A percentile compares a stretch with the other conserved stretches of the same genome.
These are phyloP conservation scores for Falco novaeseelandiae DNA, from an alignment of 2,797 vertebrate species.

Conservation along the genomic window DNA sequence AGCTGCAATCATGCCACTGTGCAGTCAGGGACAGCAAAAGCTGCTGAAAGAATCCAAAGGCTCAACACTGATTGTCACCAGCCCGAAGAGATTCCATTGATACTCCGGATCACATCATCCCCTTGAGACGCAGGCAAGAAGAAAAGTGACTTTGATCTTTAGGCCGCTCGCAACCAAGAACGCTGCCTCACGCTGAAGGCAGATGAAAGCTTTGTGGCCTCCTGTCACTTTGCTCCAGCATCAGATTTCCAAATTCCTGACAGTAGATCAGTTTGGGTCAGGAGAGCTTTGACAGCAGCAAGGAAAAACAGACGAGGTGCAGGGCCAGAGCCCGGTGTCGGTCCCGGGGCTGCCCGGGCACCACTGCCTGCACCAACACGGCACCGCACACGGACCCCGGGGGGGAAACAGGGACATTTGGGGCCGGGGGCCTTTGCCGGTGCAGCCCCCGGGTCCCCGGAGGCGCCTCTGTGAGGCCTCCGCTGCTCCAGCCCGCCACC, in stretches of 20 bases:
- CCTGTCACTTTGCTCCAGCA: not conserved
- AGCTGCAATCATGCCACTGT: not conserved
- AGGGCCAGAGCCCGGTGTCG: not conserved
- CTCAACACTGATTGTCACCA: not conserved
- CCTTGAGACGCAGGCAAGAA: not conserved
- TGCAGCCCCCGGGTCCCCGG: rapidly evolving
- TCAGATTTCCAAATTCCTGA: not conserved
- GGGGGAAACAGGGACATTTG: not conserved
- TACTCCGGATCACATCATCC: not conserved
- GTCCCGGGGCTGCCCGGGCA: not conserved
- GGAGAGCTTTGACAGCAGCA: not conserved
- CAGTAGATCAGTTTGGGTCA: not conserved
- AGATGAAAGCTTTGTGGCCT: not conserved
- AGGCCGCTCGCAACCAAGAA: not conserved
- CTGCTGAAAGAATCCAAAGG: not conserved
- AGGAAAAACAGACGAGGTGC: not conserved
- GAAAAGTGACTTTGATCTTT: not conserved
- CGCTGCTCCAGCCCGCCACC: not conserved
- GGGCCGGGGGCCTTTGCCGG: not conserved
- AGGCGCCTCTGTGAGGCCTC: not conserved
- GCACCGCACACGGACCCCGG: too few relatives aligned
- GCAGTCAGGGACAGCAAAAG: not conserved
- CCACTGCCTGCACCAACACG: too few relatives aligned
- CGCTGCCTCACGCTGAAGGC: not conserved
- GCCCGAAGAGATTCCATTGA: not conserved